A percentile compares a stretch with the other conserved stretches of the same genome.
Evolutionary conservation across 1,140 invertebrate species (phyloP).

Genomic region (Drosophila parvula): DNA sequence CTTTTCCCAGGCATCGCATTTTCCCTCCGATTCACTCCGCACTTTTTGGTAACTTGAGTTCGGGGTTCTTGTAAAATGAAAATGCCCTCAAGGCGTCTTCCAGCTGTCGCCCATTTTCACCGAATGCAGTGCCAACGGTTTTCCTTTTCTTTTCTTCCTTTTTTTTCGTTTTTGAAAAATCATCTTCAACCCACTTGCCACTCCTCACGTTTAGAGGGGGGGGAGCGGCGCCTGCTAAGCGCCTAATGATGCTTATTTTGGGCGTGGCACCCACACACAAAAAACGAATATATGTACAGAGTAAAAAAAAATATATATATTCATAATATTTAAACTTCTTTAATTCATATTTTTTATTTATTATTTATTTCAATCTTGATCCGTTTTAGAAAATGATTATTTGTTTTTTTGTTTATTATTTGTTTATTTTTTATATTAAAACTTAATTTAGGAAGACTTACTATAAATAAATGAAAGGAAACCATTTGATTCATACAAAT

Average conservation of each 20-base stretch:
- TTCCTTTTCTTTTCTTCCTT: no score
- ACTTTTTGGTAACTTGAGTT: conserved; percentile 49
- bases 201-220: conserved; percentile 14
- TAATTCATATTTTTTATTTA: no score
- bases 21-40: conserved; percentile 4
- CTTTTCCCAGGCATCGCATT: conserved; percentile 1
- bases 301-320: neutral
- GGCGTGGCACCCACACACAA: conserved; percentile 27
- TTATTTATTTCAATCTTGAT: no score
- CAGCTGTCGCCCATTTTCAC: conserved; percentile 51
- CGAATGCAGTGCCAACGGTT: conserved; percentile 40
- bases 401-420: no score
- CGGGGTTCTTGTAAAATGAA: conserved; percentile 44
- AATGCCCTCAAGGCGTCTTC: conserved; percentile 48
- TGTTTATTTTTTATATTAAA: no score
- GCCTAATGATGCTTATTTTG: conserved; percentile 77
- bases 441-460: no score
- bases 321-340: no score
- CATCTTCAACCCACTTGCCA: conserved; percentile 53
- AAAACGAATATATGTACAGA: conserved; percentile 7
- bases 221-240: conserved; percentile 59
- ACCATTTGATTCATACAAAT: neutral
- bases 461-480: no score
- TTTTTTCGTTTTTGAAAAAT: conserved; percentile 57
- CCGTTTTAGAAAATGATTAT: no score